A percentile compares a stretch with the other conserved stretches of the same genome.
phyloP scores from a whole-genome alignment of 2,113 vertebrate genomes.

The Myxocyprinus asiaticus region DNA sequence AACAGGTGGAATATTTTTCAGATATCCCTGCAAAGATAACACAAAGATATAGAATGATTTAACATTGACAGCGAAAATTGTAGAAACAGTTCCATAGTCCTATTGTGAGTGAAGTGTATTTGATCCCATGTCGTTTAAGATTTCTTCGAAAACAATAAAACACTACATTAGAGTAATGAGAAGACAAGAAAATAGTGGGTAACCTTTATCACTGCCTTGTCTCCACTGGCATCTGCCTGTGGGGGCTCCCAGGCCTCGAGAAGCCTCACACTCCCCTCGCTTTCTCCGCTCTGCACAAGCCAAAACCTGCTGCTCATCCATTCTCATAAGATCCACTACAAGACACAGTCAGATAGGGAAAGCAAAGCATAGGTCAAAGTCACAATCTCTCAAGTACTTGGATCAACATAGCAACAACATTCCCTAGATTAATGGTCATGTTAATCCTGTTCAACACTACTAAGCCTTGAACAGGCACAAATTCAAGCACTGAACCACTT shows the following conservation, averaged over 20 bases:
- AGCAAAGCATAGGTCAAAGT: neutral
- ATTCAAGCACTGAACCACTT: too few species aligned
- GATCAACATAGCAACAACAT: too few species aligned
- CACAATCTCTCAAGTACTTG: neutral
- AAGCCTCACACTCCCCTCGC: conserved; percentile 83
- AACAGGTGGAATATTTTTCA: conserved; percentile 92
- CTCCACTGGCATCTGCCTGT: conserved; percentile 93
- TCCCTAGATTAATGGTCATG: too few species aligned
- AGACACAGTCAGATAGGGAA: conserved; percentile 14
- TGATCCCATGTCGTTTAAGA: neutral
- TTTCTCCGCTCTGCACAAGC: conserved; percentile 86
- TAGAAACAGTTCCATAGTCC: neutral
- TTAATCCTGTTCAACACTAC: too few species aligned
- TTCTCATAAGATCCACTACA: conserved; percentile 14
- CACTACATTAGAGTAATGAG: neutral
- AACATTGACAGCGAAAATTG: neutral
- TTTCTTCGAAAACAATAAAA: neutral
- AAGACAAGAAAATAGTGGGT: neutral
- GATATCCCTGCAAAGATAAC: conserved; percentile 81
- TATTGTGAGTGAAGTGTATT: conserved; percentile 25
- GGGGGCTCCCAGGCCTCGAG: conserved; percentile 83
- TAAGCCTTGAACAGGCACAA: too few species aligned
- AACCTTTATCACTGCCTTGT: conserved; percentile 88
- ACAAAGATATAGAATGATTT: neutral
- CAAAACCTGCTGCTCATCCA: conserved; percentile 71